Evolutionary conservation across 1,140 invertebrate species (phyloP).

Genomic region (Helicorthomorpha holstii): DNA sequence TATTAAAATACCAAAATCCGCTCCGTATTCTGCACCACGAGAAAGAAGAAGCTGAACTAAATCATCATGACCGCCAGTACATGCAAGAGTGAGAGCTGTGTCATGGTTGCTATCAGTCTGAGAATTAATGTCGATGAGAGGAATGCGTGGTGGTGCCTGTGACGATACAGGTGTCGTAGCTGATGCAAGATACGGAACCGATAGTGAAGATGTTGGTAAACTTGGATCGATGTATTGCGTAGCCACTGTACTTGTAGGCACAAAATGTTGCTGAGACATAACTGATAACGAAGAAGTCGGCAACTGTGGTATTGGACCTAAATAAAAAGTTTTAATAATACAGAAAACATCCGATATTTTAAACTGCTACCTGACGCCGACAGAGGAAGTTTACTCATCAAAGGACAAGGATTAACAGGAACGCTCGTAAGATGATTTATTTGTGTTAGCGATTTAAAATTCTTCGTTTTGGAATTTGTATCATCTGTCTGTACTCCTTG

Average conservation of each 20-base stretch:
- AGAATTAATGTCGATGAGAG: constrained; percentile 65
- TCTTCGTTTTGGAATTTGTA: neutral
- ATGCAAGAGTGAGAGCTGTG: constrained; percentile 90
- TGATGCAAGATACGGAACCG: constrained; percentile 16
- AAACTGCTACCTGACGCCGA: neutral
- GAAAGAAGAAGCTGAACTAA: constrained; percentile 77
- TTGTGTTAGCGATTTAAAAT: neutral
- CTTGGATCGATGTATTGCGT: constrained; percentile 8
- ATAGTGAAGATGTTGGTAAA: constrained; percentile 9
- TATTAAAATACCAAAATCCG: neutral
- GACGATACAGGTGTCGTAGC: constrained; percentile 1
- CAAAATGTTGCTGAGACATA: constrained; percentile 4
- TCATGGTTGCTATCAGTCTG: constrained; percentile 97
- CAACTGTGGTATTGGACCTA: constrained; percentile 11
- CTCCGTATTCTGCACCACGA: constrained; percentile 75
- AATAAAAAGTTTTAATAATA: neutral
- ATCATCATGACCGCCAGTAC: constrained; percentile 91
- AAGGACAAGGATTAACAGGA: neutral
- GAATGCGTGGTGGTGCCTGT: constrained; percentile 9
- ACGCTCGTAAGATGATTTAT: neutral
- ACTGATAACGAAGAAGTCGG: constrained; percentile 7
- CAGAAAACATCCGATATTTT: neutral
- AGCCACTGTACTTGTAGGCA: constrained; percentile 4
- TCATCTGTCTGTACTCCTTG: neutral
- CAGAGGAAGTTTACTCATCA: neutral